Evolutionary conservation across 2,888 invertebrate genomes (phyloP), one percentile per base, ranked within the genome.

Genomic region (Xanthia togata): DNA sequence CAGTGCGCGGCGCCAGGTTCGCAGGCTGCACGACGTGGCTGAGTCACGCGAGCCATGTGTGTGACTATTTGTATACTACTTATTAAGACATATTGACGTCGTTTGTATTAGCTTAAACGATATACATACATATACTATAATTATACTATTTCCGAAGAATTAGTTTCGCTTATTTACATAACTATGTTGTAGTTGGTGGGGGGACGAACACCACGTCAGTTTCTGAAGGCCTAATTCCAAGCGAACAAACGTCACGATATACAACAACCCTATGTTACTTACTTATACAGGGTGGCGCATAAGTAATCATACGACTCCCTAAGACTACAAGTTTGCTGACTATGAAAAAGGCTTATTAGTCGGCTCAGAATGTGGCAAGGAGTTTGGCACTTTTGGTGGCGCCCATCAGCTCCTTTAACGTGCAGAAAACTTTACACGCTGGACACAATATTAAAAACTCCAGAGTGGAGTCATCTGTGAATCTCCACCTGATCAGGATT

Each of bases 221-320:
- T 53, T 72, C 74, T 59, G 57, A 69, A 78, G 85, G 88, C 88
- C 86, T 87, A 85, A 85, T 78, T 67, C 79, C 77, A 44, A 50
- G 17, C 55, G 53, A 38, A 17, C 44, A 14, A 53, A n/a, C 35
- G 68, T 70, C 60, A 78, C 83, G 55, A 26, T 83, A 75, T 78
- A 86, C 86, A 84, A 81, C 84, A 81, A 78, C 41, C 55, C 60
- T 50, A 68, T 44, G 67, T 20, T 35, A n/a, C 11, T 44, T 4
- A 70, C 11, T 3, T 17, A 4, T 1, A 47, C 9, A 20, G 2
- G 17, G 35, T 47, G 60, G n/a, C 11, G n/a, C 47, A 11, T 4
- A n/a, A 38, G 23, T 55, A 50, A n/a, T n/a, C 50, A 53, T 31
- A 20, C 6, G 76, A 14, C 12, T n/a, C n/a, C 31, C 26, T 55